Evolutionary conservation across 2,797 vertebrate genomes (phyloP).

Genomic region (Odontamblyopus lacepedii): DNA sequence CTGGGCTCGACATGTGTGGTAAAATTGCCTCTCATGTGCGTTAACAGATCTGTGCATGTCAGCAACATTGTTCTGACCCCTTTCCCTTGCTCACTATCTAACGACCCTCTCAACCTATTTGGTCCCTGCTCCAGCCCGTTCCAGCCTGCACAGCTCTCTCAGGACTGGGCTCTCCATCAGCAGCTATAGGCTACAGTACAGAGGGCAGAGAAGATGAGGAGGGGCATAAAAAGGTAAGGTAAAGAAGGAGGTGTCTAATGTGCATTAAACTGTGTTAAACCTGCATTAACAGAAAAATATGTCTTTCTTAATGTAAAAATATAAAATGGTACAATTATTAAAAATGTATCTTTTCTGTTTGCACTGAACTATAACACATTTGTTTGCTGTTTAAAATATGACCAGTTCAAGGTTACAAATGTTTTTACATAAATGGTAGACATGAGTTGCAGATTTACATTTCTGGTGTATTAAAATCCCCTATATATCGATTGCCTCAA

Average conservation of each 20-base stretch:
- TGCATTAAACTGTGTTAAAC: conserved; percentile 4
- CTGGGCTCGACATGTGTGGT: conserved; percentile 35
- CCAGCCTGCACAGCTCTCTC: conserved; percentile 63
- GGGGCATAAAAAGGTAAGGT: conserved; percentile 22
- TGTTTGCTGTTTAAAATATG: not conserved
- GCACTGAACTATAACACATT: not conserved
- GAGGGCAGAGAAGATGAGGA: conserved; percentile 2
- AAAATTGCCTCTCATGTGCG: conserved; percentile 44
- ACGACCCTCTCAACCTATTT: conserved; percentile 64
- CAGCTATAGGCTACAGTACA: conserved; percentile 50
- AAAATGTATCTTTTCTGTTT: not conserved
- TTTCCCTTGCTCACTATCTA: conserved; percentile 54
- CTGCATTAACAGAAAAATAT: not conserved
- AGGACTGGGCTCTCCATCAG: conserved; percentile 66
- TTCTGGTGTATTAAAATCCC: not conserved
- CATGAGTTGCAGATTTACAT: not conserved
- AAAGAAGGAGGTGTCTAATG: conserved; percentile 47
- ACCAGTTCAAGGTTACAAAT: not conserved
- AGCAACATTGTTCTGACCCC: conserved; percentile 62
- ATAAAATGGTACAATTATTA: not conserved
- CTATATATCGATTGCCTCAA: not conserved
- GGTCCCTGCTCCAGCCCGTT: conserved; percentile 57
- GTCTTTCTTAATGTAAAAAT: not conserved
- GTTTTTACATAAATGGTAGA: not conserved
- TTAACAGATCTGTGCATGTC: conserved; percentile 57